Conservation (phyloP, 2,888 invertebrate genomes). For the Pheosia gnoma region DNA sequence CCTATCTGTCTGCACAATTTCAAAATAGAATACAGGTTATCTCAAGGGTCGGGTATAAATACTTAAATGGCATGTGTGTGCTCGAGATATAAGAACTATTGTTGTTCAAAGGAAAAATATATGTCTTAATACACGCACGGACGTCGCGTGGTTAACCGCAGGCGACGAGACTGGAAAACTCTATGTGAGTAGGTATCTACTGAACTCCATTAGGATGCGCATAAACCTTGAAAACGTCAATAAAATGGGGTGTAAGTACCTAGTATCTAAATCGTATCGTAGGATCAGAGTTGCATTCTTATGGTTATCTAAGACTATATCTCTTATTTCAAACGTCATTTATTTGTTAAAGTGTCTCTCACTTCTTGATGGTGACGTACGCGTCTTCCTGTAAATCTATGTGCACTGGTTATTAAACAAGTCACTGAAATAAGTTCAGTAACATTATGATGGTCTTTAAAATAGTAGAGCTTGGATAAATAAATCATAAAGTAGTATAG, state of each 20-base stretch:
- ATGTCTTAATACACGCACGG: constrained; percentile 21
- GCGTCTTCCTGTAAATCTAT: too few relatives aligned
- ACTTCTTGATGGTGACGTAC: too few relatives aligned
- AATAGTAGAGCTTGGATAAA: too few relatives aligned
- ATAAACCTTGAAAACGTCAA: neutral
- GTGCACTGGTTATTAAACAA: too few relatives aligned
- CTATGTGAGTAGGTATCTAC: neutral
- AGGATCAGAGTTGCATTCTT: too few relatives aligned
- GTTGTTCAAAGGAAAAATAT: constrained; percentile 19
- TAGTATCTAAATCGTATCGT: neutral
- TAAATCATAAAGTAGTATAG: too few relatives aligned
- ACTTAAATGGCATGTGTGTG: neutral
- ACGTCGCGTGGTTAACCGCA: constrained; percentile 35
- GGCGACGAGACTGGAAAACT: constrained; percentile 9
- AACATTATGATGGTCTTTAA: too few relatives aligned
- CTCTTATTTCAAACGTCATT: too few relatives aligned
- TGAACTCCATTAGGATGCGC: neutral
- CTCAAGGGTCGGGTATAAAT: constrained; percentile 22
- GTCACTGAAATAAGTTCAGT: too few relatives aligned
- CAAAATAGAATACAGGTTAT: constrained; percentile 31
- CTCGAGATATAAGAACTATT: constrained; percentile 12
- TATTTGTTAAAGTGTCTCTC: too few relatives aligned
- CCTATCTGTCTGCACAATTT: constrained; percentile 6
- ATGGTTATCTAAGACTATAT: too few relatives aligned
- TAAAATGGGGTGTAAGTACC: neutral